Conservation (phyloP, 1,140 invertebrate genomes). For the Cotesia glomerata region DNA sequence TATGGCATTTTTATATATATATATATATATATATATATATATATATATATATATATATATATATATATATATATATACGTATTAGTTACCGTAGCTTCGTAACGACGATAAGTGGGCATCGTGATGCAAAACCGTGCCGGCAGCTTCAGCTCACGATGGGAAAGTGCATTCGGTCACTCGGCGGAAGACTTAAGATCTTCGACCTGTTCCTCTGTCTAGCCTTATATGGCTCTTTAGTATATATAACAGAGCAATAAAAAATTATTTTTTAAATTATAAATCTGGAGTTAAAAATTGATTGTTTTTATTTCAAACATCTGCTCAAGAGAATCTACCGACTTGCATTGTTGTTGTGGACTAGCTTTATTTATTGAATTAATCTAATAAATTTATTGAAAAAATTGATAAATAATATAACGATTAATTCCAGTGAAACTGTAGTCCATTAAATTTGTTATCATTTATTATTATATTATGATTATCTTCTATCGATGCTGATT, state of each 20-base stretch:
- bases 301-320: too few species aligned
- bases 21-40: conserved; percentile 7
- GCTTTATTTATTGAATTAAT: too few species aligned
- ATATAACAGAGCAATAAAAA: conserved; percentile 12
- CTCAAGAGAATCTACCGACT: too few species aligned
- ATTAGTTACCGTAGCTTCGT: conserved; percentile 37
- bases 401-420: too few species aligned
- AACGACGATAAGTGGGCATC: conserved; percentile 37
- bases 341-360: too few species aligned
- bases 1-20: not conserved
- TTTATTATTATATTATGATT: too few species aligned
- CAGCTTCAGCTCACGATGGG: conserved; percentile 31
- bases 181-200: conserved; percentile 22
- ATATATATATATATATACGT: conserved; percentile 24
- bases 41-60: conserved; percentile 20
- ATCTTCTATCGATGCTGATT: too few species aligned
- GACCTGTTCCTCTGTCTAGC: conserved; percentile 20
- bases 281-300: too few species aligned
- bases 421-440: too few species aligned
- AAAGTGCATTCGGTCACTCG: conserved; percentile 40
- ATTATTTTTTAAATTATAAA: not conserved
- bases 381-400: too few species aligned
- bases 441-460: too few species aligned
- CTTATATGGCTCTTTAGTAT: conserved; percentile 10
- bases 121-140: conserved; percentile 38